Evolutionary conservation across 2,797 vertebrate species (phyloP), one percentile per base, ranked within the genome.

Genomic region (Nothura maculosa): DNA sequence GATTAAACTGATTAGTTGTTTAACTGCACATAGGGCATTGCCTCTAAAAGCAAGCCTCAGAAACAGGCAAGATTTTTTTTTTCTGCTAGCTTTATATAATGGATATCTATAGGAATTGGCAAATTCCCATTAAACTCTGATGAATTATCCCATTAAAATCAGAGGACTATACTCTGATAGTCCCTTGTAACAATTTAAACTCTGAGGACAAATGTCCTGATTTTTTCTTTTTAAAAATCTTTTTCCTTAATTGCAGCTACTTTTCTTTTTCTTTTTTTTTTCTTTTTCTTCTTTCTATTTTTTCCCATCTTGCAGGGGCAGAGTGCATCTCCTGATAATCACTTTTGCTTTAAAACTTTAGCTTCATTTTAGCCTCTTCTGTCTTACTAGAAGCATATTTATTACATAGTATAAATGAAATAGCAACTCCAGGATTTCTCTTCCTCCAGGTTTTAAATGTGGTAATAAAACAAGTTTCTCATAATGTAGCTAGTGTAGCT

Each of bases 351-450:
- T 34, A 61, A 82, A 89, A 81, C 2, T 57, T 82, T 43, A 48
- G 28, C 30, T 89, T 81, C 9, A 42, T 72, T 90, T 86, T 40
- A 70, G 36, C 63, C 12, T 61, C 92, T 63, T 78, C 72, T 58
- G 28, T 27, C 25, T 85, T 85, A 6, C 54, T 87, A 81, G 58
- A 72, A 91, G 64, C 1, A 1, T 92, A 89, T 81, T 85, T 95
- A 83, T 83, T 81, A 12, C 16, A n/a, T 30, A 69, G 25, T 87
- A 94, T 68, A 81, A 93, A 72, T 89, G 66, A 93, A 78, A 91
- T 62, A 87, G 1, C 28, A 68, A 61, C 40, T 66, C 48, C 28
- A 72, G 32, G 54, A 64, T 69, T 92, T 87, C 27, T 87, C 36
- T 92, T 87, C 50, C 42, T 75, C 48, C 69, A 69, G 54, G 45